phyloP scores from a whole-genome alignment of 2,888 invertebrate species.

The Habroteleia sp. region DNA sequence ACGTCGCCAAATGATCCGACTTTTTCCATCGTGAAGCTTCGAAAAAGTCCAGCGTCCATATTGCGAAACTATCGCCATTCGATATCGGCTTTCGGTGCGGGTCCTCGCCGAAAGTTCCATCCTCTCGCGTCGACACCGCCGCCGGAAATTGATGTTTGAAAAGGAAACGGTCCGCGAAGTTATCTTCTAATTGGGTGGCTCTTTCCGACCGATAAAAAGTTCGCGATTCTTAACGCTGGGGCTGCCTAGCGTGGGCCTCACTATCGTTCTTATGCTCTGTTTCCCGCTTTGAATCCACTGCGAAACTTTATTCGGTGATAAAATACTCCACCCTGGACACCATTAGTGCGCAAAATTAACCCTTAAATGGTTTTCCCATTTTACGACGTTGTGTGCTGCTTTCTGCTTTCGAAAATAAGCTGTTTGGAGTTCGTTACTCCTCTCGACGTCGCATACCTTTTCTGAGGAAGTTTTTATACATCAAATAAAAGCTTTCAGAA shows the following conservation, averaged over 20 bases:
- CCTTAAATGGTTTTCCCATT: conserved; percentile 57
- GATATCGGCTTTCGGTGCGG: conserved; percentile 42
- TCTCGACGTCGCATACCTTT: background rate
- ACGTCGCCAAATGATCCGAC: conserved; percentile 53
- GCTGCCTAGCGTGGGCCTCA: conserved; percentile 4
- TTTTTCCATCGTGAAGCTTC: conserved; percentile 30
- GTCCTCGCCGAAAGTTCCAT: conserved; percentile 34
- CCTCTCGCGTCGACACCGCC: conserved; percentile 44
- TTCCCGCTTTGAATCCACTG: conserved; percentile 38
- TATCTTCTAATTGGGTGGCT: conserved; percentile 61
- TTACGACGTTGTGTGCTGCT: conserved; percentile 30
- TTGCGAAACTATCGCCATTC: conserved; percentile 30
- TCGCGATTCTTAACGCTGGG: conserved; percentile 23
- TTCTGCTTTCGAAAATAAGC: conserved; percentile 40
- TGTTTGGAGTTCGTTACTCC: conserved; percentile 28
- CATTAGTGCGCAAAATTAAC: conserved; percentile 55
- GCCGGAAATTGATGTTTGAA: conserved; percentile 61
- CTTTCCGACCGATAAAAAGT: conserved; percentile 50
- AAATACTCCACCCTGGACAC: conserved; percentile 36
- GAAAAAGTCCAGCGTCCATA: conserved; percentile 8
- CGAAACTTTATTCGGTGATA: conserved; percentile 45
- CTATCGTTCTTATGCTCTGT: conserved; percentile 44
- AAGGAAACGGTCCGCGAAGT: conserved; percentile 48
- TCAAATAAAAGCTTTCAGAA: conserved; percentile 1
- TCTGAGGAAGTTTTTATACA: conserved; percentile 8